Conservation (phyloP, 2,797 vertebrate species). For the Pangasius larnaudii region DNA sequence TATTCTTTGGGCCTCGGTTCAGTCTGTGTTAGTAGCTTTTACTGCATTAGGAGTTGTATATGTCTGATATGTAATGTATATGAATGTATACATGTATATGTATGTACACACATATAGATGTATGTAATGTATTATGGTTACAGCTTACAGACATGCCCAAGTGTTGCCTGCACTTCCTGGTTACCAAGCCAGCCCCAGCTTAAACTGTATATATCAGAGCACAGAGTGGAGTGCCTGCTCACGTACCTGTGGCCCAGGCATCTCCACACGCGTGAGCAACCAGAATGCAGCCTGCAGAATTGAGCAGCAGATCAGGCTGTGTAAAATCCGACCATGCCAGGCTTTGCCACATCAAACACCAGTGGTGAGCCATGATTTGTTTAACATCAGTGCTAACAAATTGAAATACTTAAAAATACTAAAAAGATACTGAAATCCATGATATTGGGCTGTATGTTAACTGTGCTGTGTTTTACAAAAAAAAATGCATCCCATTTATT, state of each 20-base stretch:
- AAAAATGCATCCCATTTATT: not conserved
- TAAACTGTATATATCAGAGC: conserved; percentile 76
- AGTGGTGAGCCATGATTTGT: conserved; percentile 62
- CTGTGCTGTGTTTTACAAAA: not conserved
- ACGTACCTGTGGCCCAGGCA: conserved; percentile 84
- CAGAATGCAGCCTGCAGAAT: conserved; percentile 85
- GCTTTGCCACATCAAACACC: conserved; percentile 25
- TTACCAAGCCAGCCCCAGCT: conserved; percentile 36
- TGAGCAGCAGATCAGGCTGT: conserved; percentile 85
- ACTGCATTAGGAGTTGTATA: not conserved
- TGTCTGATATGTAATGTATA: not conserved
- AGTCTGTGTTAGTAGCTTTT: not conserved
- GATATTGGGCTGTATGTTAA: not conserved
- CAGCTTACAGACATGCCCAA: conserved; percentile 64
- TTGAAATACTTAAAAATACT: not conserved
- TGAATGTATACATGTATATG: no score
- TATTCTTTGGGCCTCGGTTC: not conserved
- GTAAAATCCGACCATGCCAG: conserved; percentile 80
- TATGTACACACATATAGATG: no score
- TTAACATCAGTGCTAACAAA: not conserved
- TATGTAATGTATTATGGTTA: not conserved
- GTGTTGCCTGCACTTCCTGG: conserved; percentile 56
- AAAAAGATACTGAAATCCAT: not conserved
- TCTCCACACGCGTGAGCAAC: conserved; percentile 88
- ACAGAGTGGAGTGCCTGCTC: conserved; percentile 91